These are phyloP conservation scores for Muscicapa comitata DNA, from an alignment of 2,797 vertebrate species.

Conservation along the genomic window DNA sequence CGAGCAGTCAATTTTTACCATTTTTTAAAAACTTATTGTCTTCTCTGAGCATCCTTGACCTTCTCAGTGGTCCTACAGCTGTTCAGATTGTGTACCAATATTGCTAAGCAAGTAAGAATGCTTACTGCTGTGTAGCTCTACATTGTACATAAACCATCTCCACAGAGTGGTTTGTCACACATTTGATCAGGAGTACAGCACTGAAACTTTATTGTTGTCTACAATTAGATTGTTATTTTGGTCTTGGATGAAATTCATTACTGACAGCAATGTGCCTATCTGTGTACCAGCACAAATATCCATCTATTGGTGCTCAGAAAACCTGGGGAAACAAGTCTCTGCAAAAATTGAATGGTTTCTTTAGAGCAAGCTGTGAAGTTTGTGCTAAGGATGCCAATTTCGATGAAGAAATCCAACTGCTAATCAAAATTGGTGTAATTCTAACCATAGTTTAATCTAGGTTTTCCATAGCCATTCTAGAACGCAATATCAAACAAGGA, in stretches of 20 bases:
- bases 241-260: neutral
- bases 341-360: neutral
- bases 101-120: neutral
- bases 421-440: neutral
- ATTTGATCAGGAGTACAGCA: neutral
- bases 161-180: neutral
- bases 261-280: neutral
- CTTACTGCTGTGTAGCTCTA: neutral
- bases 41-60: neutral
- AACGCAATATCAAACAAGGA: neutral
- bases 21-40: neutral
- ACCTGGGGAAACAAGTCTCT: neutral
- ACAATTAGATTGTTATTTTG: neutral
- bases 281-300: neutral
- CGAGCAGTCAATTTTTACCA: neutral
- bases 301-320: neutral
- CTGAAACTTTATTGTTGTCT: neutral
- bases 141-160: neutral
- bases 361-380: neutral
- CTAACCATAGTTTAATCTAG: neutral
- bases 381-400: neutral
- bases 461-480: neutral
- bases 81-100: neutral
- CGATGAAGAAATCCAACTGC: neutral
- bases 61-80: neutral